phyloP scores from a whole-genome alignment of 2,797 vertebrate genomes.

The Gymnocypris eckloni region DNA sequence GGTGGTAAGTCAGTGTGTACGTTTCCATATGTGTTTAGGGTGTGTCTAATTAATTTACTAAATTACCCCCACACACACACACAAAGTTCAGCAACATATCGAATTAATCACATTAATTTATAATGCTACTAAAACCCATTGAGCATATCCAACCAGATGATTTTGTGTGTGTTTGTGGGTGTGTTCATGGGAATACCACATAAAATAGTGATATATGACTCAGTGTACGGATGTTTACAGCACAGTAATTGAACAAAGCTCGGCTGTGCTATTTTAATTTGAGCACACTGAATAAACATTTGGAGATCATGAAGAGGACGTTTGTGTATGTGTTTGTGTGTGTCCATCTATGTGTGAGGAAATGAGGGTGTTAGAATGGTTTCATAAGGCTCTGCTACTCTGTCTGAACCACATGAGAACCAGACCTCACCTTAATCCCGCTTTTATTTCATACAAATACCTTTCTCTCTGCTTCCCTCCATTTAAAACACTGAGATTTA shows the following conservation, averaged over 20 bases:
- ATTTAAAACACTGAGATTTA: slow-evolving; percentile 33
- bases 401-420: slow-evolving; percentile 47
- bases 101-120: slow-evolving; percentile 44
- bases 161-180: slow-evolving; percentile 33
- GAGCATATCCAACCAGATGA: slow-evolving; percentile 9
- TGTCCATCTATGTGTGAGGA: slow-evolving; percentile 29
- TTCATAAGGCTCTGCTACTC: slow-evolving; percentile 25
- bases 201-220: slow-evolving; percentile 37
- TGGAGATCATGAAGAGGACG: background rate
- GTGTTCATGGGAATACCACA: slow-evolving; percentile 18
- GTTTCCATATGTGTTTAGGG: slow-evolving; percentile 13
- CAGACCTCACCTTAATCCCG: slow-evolving; percentile 51
- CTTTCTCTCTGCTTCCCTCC: slow-evolving; percentile 1
- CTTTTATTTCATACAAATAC: slow-evolving; percentile 59
- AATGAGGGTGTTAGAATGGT: slow-evolving; percentile 29
- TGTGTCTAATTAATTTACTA: slow-evolving; percentile 1
- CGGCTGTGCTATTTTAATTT: slow-evolving; percentile 19
- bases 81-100: slow-evolving; percentile 39
- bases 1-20: background rate
- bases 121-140: slow-evolving; percentile 34
- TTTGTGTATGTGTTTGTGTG: slow-evolving; percentile 27
- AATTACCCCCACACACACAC: background rate
- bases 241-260: background rate
- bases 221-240: slow-evolving; percentile 24
- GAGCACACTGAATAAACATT: slow-evolving; percentile 22